Evolutionary conservation across 2,888 invertebrate genomes (phyloP), one percentile per base, ranked within the genome.

Genomic region (Volucella inflata): DNA sequence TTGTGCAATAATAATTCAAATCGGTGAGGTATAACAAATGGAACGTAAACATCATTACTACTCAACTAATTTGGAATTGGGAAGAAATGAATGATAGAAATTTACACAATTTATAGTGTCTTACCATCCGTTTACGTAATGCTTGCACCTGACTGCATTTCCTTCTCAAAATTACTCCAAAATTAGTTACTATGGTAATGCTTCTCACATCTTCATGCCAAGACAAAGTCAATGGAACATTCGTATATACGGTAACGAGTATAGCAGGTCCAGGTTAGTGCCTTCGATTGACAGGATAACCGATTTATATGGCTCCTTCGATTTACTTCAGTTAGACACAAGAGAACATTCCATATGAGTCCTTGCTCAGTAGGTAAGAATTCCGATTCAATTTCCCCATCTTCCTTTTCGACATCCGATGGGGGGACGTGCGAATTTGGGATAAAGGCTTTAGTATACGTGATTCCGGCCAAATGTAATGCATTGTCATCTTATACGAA

Each of bases 371-470:
- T 72, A 57, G 55, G 77, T 53, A 71, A 78, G 67, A 72, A 62
- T 72, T 72, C 60, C 48, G 44, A 82, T 82, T 82, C 82, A 78
- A 82, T 82, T 82, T 82, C 78, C 78, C 40, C 36, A 21, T 82
- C 82, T 67, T 68, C 67, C 65, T 77, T 67, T 72, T 42, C 42
- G 60, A 50, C 42, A 67, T 77, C 82, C 72, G 70, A 55, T 68
- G 67, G 67, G 59, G 16, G 36, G 60, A 59, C 50, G 42, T 75
- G 57, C 42, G 75, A 59, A 12, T 40, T 42, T 16, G n/a, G 51
- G 12, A 67, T 65, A 57, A 14, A 59, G 51, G 12, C 30, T 40
- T 30, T 21, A 38, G 44, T 14, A 46, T 16, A 55, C 71, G 44
- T 51, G 55, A 64, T 48, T 59, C 59, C 53, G 59, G 59, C 46